Conservation (phyloP, 1,140 invertebrate species). For the Venturia canescens region DNA sequence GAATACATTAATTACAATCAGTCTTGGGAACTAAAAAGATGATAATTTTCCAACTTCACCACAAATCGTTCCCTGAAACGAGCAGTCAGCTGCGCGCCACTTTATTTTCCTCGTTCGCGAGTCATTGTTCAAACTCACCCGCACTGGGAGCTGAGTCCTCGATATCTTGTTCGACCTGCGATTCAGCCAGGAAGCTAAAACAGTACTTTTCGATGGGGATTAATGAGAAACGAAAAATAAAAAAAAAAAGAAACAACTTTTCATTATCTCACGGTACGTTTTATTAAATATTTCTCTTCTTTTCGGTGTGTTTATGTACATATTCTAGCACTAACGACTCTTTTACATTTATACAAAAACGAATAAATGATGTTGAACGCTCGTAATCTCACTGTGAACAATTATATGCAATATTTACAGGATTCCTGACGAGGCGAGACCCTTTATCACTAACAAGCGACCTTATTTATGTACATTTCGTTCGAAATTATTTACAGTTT, state of each 20-base stretch:
- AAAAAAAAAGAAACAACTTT: background rate
- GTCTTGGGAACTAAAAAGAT: too few relatives aligned
- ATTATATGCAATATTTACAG: slow-evolving; percentile 39
- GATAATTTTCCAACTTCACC: background rate
- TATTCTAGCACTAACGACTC: slow-evolving; percentile 43
- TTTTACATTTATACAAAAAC: slow-evolving; percentile 74
- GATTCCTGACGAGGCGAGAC: background rate
- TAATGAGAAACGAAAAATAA: background rate
- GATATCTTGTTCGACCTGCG: background rate
- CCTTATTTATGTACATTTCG: slow-evolving; percentile 23
- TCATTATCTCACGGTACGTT: slow-evolving; percentile 21
- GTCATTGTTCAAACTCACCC: background rate
- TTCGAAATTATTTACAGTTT: slow-evolving; percentile 43
- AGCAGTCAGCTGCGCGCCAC: too few relatives aligned
- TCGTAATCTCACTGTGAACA: slow-evolving; percentile 18
- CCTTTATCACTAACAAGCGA: background rate
- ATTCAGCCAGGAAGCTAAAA: background rate
- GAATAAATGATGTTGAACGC: slow-evolving; percentile 20
- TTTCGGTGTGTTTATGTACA: slow-evolving; percentile 21
- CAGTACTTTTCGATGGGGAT: background rate
- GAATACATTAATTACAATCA: too few relatives aligned
- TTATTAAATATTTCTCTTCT: slow-evolving; percentile 40
- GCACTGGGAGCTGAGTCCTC: background rate
- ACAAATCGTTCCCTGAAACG: too few relatives aligned
- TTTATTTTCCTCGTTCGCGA: too few relatives aligned